These are phyloP conservation scores for Saimiri boliviensis DNA, from an alignment of 2,113 vertebrate species.

Conservation along the genomic window DNA sequence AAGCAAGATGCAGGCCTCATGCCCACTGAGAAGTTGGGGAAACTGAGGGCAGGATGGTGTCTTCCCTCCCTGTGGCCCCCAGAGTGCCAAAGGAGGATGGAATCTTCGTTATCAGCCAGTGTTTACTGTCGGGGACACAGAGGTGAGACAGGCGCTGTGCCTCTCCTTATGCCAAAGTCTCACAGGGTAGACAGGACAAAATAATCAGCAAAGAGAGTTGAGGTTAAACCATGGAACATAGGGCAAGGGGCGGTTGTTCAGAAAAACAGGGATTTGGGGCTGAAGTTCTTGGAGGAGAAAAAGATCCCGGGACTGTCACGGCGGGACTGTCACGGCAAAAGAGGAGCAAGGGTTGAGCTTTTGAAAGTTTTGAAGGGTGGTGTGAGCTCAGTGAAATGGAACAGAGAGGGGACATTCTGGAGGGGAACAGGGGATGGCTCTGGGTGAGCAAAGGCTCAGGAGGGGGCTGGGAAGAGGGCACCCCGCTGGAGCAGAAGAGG, in stretches of 20 bases:
- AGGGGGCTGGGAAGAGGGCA: neutral
- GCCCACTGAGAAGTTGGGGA: neutral
- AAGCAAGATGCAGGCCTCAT: neutral
- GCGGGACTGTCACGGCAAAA: neutral
- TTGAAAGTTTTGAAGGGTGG: neutral
- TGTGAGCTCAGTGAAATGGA: neutral
- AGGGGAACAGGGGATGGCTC: neutral
- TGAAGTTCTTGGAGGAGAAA: neutral
- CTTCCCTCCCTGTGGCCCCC: neutral
- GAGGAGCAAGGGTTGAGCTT: neutral
- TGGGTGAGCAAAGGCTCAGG: neutral
- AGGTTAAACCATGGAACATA: neutral
- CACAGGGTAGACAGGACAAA: neutral
- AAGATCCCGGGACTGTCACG: neutral
- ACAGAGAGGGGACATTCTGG: too few relatives aligned
- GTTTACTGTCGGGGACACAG: neutral
- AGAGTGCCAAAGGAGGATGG: neutral
- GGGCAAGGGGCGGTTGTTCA: neutral
- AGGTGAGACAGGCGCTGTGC: neutral
- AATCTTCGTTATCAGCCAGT: neutral
- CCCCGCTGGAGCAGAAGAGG: neutral
- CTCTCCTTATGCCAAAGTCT: neutral
- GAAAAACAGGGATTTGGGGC: neutral
- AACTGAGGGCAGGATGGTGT: neutral
- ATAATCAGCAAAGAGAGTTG: neutral